Evolutionary conservation across 2,888 invertebrate species (phyloP), one percentile per base, ranked within the genome.

Genomic region (Stomorhina lunata): DNA sequence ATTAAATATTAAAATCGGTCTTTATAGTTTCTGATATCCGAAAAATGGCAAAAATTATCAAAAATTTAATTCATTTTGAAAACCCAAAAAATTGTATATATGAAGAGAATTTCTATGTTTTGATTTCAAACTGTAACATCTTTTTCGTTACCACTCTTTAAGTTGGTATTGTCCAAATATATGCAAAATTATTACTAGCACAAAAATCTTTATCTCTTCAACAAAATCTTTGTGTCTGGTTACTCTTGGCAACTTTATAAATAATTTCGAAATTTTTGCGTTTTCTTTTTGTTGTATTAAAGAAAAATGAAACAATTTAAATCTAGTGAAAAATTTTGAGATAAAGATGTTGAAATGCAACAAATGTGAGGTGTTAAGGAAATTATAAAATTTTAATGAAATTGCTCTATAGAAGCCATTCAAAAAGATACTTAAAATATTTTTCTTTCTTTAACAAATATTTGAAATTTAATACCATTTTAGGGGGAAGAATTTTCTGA

Each of bases 151-250:
- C 43, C 17, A 17, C 6, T 15, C 17, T 2, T 57, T 17, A 12
- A 12, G 2, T 63, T 25, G 9, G 5, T 55, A 27, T 59, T 25
- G 9, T 15, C 53, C 61, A 53, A 77, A 69, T 77, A 69, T 69
- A 77, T 77, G 77, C 77, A 53, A 63, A 69, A 61, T 25, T 68
- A 68, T 68, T 76, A 68, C 45, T 48, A 66, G 37, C n/a, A n/a
- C n/a, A 29, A 48, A 10, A 66, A 66, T 48, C 37, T 68, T 40
- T 50, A 1, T 53, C 43, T 66, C 59, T 68, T 27, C 12, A 48
- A 15, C n/a, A 40, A 29, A 27, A 45, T 57, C 15, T 34, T 17
- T 57, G 20, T 76, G 76, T 66, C 66, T 76, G 66, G 37, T 37
- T 27, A 45, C 29, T 12, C 45, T 48, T 15, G 48, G 66, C 20